Evolutionary conservation across 2,113 vertebrate genomes (phyloP).

Genomic region (Hypomesus transpacificus): DNA sequence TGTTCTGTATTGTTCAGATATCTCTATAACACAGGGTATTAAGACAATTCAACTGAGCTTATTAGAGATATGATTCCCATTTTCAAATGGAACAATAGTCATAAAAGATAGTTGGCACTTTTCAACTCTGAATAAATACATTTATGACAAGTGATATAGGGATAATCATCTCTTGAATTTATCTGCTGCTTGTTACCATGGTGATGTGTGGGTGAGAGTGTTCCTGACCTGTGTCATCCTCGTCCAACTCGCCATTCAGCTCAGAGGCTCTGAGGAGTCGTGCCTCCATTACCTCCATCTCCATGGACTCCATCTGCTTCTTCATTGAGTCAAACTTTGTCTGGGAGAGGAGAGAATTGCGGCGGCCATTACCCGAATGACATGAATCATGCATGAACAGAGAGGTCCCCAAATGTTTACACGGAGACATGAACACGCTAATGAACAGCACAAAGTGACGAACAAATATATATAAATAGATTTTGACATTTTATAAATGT

Average conservation of each 20-base stretch:
- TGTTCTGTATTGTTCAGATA: too few relatives aligned
- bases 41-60: too few relatives aligned
- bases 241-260: constrained; percentile 90
- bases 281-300: constrained; percentile 98
- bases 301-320: constrained; percentile 94
- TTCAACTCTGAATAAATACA: too few relatives aligned
- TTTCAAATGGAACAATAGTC: too few relatives aligned
- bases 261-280: constrained; percentile 91
- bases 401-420: neutral
- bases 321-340: constrained; percentile 87
- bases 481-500: too few relatives aligned
- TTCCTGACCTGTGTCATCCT: constrained; percentile 82
- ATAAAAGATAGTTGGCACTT: too few relatives aligned
- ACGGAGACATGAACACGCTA: neutral
- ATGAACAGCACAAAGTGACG: neutral
- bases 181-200: neutral
- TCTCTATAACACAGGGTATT: too few relatives aligned
- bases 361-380: neutral
- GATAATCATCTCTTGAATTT: too few relatives aligned
- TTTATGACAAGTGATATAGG: too few relatives aligned
- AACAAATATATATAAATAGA: neutral
- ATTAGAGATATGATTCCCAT: too few relatives aligned
- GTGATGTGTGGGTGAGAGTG: neutral
- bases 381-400: too few relatives aligned
- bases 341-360: constrained; percentile 56